Percentiles rank a stretch among this genome's conserved stretches.
phyloP scores from a whole-genome alignment of 2,113 vertebrate genomes.

The Hippocampus abdominalis region DNA sequence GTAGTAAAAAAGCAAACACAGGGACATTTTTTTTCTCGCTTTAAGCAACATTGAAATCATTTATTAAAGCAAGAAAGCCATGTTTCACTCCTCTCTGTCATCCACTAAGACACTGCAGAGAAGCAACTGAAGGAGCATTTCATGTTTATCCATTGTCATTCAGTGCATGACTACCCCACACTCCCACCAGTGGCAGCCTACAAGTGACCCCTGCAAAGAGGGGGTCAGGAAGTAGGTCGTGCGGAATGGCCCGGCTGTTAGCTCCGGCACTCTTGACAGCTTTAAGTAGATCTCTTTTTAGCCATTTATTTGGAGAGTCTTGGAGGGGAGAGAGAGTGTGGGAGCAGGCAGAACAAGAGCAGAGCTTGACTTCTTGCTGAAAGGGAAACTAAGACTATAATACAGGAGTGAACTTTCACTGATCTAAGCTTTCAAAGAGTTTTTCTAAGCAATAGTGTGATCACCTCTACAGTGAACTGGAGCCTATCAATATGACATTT shows the following conservation, averaged over 20 bases:
- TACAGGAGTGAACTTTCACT: conserved; percentile 8
- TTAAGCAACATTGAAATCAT: background rate
- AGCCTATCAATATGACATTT: background rate
- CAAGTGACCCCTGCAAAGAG: conserved; percentile 70
- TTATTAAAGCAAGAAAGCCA: background rate
- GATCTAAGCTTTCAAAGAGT: conserved; percentile 4
- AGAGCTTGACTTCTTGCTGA: conserved; percentile 53
- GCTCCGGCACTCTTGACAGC: conserved; percentile 80
- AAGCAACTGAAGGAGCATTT: conserved; percentile 37
- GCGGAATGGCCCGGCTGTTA: conserved; percentile 76
- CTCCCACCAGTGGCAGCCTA: conserved; percentile 75
- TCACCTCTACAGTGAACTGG: background rate
- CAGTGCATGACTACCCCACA: conserved; percentile 65
- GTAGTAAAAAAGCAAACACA: conserved; percentile 4
- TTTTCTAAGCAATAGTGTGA: conserved; percentile 9
- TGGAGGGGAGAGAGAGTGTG: conserved; percentile 38
- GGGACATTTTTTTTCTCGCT: conserved; percentile 13
- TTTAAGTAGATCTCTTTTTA: conserved; percentile 79
- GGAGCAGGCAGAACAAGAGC: conserved; percentile 64
- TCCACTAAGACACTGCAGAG: conserved; percentile 28
- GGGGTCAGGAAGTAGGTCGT: conserved; percentile 77
- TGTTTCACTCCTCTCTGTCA: background rate
- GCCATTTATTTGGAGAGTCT: conserved; percentile 70
- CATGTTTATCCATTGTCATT: conserved; percentile 71
- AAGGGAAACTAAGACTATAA: conserved; percentile 39